Evolutionary conservation across 1,140 invertebrate species (phyloP), one percentile per base, ranked within the genome.

Genomic region (Eueides isabella): DNA sequence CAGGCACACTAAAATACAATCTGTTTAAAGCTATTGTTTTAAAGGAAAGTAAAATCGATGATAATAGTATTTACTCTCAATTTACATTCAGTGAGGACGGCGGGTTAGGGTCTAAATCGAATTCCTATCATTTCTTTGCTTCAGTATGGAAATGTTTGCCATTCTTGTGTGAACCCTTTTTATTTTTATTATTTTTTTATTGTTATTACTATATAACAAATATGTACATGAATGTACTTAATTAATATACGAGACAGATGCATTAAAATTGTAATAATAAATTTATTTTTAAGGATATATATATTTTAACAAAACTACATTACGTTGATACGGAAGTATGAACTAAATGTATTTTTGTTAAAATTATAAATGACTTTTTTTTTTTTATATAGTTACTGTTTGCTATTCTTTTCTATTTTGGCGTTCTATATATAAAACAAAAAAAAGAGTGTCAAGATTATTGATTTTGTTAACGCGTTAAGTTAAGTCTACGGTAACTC

Each of bases 71-170:
- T 85, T 79, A 79, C 80, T 82, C 85, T 79, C 85, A 82, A 89
- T 90, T 92, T 89, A 82, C 86, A 92, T 92, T 89, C 90, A 85
- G 81, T 83, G 83, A 88, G 85, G 88, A 88, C 81, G 80, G 28
- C 80, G 81, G 81, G 80, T 74, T 61, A 84, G 87, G 84, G 85
- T 77, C 88, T 76, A 87, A 90, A 92, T 92, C 87, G 90, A 92
- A 92, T 92, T 89, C 86, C 84, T 86, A 81, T 85, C 88, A 81
- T 86, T 88, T 84, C 84, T 87, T 82, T 81, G 71, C 55, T 79
- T 80, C 76, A 74, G 75, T 76, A 78, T 71, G 63, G 48, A 75
- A 81, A 71, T 71, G 67, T 30, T 44, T 67, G 64, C 64, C 67
- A 67, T 62, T 67, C 71, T 67, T 41, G 33, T 63, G 44, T 67